Percentiles rank a stretch among this genome's conserved stretches.
phyloP scores from a whole-genome alignment of 2,888 invertebrate species.

The Leptopilina drosophilae region DNA sequence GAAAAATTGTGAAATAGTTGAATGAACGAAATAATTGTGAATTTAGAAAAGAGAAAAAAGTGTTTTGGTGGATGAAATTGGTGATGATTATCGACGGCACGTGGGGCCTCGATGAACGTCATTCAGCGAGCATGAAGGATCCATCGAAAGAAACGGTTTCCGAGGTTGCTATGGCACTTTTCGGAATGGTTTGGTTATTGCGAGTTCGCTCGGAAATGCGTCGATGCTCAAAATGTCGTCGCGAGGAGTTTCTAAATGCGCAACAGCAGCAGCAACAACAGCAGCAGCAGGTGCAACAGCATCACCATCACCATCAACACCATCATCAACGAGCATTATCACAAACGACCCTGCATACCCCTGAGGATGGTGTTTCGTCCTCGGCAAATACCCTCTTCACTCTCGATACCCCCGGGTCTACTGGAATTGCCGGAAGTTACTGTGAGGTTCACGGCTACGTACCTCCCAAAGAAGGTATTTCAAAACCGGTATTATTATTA shows the following conservation, averaged over 20 bases:
- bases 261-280: slow-evolving; percentile 70
- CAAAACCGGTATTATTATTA: neutral
- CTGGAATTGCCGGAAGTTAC: slow-evolving; percentile 78
- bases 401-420: slow-evolving; percentile 77
- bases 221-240: slow-evolving; percentile 85
- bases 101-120: slow-evolving; percentile 73
- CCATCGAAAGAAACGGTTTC: slow-evolving; percentile 70
- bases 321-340: slow-evolving; percentile 62
- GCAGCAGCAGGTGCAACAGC: slow-evolving; percentile 67
- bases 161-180: slow-evolving; percentile 87
- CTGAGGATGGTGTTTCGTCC: slow-evolving; percentile 70
- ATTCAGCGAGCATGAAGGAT: slow-evolving; percentile 75
- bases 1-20: too few species aligned
- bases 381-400: slow-evolving; percentile 78
- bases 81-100: slow-evolving; percentile 72
- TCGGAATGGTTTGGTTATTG: slow-evolving; percentile 91
- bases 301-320: slow-evolving; percentile 67
- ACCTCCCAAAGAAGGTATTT: slow-evolving; percentile 79
- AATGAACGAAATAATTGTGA: too few species aligned
- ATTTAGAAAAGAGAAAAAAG: neutral
- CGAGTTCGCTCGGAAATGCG: slow-evolving; percentile 89
- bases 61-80: slow-evolving; percentile 40
- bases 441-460: slow-evolving; percentile 81
- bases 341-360: slow-evolving; percentile 61
- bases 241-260: slow-evolving; percentile 76